Conservation (phyloP, 2,888 invertebrate genomes). For the Ceramica pisi region DNA sequence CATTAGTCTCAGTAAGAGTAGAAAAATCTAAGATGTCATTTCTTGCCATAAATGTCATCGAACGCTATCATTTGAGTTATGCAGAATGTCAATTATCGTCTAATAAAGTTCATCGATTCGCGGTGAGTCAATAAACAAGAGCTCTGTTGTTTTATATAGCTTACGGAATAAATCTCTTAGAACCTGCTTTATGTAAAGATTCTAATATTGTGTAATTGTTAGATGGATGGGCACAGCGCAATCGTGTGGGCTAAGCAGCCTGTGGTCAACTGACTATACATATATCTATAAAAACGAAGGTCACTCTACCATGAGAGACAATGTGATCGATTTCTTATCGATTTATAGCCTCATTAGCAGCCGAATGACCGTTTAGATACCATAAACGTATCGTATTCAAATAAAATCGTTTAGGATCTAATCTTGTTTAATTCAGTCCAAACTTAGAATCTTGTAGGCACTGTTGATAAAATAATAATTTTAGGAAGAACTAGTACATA, state of each 20-base stretch:
- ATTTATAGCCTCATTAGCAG: slow-evolving; percentile 78
- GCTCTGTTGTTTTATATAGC: slow-evolving; percentile 60
- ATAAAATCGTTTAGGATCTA: slow-evolving; percentile 24
- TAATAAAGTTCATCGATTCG: slow-evolving; percentile 66
- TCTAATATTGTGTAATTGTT: slow-evolving; percentile 77
- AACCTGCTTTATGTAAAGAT: slow-evolving; percentile 78
- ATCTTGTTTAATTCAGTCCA: slow-evolving; percentile 12
- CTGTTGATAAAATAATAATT: slow-evolving; percentile 10
- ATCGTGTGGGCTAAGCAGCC: slow-evolving; percentile 77
- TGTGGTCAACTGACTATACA: slow-evolving; percentile 75
- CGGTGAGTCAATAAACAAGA: slow-evolving; percentile 70
- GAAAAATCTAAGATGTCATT: too few relatives aligned
- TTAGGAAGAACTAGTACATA: neutral
- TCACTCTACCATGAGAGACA: slow-evolving; percentile 67
- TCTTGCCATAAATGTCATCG: slow-evolving; percentile 15
- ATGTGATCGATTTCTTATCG: slow-evolving; percentile 68
- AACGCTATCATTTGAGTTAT: slow-evolving; percentile 30
- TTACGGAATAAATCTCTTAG: slow-evolving; percentile 75
- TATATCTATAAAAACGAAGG: slow-evolving; percentile 85
- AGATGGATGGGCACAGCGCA: slow-evolving; percentile 74
- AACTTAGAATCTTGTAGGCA: neutral
- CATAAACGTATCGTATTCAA: slow-evolving; percentile 34
- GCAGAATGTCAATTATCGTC: slow-evolving; percentile 62
- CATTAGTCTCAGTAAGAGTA: too few relatives aligned
- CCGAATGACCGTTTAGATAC: slow-evolving; percentile 60